Evolutionary conservation across 2,113 vertebrate species (phyloP).

Genomic region (Lampris megalopsis): DNA sequence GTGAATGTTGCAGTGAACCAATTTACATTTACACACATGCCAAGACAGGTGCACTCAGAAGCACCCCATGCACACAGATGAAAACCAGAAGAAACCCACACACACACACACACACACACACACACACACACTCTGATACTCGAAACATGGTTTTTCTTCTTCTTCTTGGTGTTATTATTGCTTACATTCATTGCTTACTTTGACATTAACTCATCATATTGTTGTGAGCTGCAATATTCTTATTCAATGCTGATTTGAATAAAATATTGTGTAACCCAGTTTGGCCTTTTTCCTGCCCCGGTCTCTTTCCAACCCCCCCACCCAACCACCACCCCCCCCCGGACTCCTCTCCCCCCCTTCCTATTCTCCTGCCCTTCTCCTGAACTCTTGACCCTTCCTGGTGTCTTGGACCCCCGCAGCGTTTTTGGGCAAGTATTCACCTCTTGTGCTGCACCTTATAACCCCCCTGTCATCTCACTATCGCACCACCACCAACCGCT

Average conservation of each 20-base stretch:
- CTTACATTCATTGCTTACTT: not conserved
- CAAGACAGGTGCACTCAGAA: not conserved
- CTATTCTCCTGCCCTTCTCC: slow-evolving; percentile 37
- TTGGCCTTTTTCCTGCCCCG: slow-evolving; percentile 37
- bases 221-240: slow-evolving; percentile 70
- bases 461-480: not conserved
- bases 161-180: slow-evolving; percentile 1
- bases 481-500: slow-evolving; percentile 8
- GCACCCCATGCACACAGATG: not conserved
- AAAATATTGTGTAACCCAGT: slow-evolving; percentile 81
- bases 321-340: slow-evolving; percentile 41
- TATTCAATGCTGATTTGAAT: slow-evolving; percentile 77
- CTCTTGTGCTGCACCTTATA: slow-evolving; percentile 59
- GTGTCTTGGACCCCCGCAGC: slow-evolving; percentile 71
- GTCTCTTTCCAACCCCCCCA: slow-evolving; percentile 33
- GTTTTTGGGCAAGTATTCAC: slow-evolving; percentile 79
- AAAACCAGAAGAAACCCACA: not conserved
- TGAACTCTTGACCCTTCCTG: slow-evolving; percentile 85
- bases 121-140: not conserved
- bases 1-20: too few species aligned
- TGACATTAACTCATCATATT: not conserved
- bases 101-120: not conserved
- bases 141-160: not conserved
- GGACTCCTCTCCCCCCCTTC: slow-evolving; percentile 19
- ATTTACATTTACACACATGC: not conserved